phyloP scores from a whole-genome alignment of 2,888 invertebrate species.

The Syrphus vitripennis region DNA sequence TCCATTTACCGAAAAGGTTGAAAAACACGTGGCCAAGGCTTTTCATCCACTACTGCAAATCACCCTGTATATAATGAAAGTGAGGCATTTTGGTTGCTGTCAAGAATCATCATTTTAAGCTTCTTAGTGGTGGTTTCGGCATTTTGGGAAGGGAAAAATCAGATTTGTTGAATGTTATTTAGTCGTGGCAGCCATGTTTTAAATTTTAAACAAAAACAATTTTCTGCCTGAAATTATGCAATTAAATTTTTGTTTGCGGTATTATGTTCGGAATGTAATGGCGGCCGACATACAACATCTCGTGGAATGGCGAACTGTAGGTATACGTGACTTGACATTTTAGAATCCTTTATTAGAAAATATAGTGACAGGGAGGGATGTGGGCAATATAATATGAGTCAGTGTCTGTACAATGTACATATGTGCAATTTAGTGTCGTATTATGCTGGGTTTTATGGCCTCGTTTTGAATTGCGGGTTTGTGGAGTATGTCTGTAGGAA shows the following conservation, averaged over 20 bases:
- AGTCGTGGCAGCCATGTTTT: not conserved
- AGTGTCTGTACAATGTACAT: not conserved
- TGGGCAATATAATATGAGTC: not conserved
- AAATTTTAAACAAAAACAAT: conserved; percentile 19
- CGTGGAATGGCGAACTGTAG: conserved; percentile 5
- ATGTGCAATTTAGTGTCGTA: conserved; percentile 58
- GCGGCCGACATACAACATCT: not conserved
- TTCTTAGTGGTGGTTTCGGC: conserved; percentile 4
- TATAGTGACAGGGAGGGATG: not conserved
- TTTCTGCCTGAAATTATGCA: conserved; percentile 24
- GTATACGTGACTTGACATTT: conserved; percentile 62
- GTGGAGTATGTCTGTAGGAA: conserved; percentile 11
- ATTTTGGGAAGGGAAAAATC: not conserved
- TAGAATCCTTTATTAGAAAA: conserved; percentile 36
- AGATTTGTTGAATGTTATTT: not conserved
- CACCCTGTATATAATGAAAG: too few species aligned
- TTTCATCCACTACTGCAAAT: too few species aligned
- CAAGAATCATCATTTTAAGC: conserved; percentile 57
- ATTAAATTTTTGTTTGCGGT: conserved; percentile 56
- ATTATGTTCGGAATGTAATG: conserved; percentile 33
- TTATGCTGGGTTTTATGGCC: conserved; percentile 53
- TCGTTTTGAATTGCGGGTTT: conserved; percentile 39
- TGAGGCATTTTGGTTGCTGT: conserved; percentile 15
- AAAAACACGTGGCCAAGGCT: too few species aligned
- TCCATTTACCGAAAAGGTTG: too few species aligned